phyloP scores from a whole-genome alignment of 2,888 invertebrate species.

The Ischnus inquisitorius region DNA sequence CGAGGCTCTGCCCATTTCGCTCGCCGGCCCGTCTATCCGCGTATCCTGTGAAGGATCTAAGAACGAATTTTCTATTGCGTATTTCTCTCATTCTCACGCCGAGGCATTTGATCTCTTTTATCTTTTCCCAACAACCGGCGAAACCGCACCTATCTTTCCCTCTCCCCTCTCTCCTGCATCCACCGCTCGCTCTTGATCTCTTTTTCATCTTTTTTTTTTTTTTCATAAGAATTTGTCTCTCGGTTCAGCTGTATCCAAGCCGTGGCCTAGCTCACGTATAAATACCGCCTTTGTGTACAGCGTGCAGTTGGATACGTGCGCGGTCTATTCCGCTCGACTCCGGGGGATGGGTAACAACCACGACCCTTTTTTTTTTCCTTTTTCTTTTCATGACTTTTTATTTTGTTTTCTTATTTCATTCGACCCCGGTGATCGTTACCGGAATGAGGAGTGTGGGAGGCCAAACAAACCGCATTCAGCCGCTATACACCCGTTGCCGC shows the following conservation, averaged over 20 bases:
- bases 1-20: slow-evolving; percentile 42
- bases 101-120: slow-evolving; percentile 22
- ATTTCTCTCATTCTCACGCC: slow-evolving; percentile 38
- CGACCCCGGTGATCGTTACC: slow-evolving; percentile 66
- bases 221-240: background rate
- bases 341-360: slow-evolving; percentile 54
- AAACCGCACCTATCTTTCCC: background rate
- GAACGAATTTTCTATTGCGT: slow-evolving; percentile 66
- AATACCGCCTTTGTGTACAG: background rate
- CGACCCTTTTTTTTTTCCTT: slow-evolving; percentile 14
- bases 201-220: slow-evolving; percentile 26
- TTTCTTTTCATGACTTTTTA: slow-evolving; percentile 20
- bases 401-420: slow-evolving; percentile 64
- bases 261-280: slow-evolving; percentile 9
- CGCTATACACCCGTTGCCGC: slow-evolving; percentile 41
- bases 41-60: slow-evolving; percentile 57
- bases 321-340: slow-evolving; percentile 50
- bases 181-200: background rate
- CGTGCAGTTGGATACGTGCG: background rate
- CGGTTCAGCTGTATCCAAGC: background rate
- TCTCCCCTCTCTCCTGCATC: background rate
- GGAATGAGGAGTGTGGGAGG: slow-evolving; percentile 51
- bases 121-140: slow-evolving; percentile 41
- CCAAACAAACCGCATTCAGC: slow-evolving; percentile 61
- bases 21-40: slow-evolving; percentile 32